Percentiles rank a stretch among this genome's conserved stretches.
phyloP scores from a whole-genome alignment of 2,888 invertebrate species.

The Zonitis immaculata region DNA sequence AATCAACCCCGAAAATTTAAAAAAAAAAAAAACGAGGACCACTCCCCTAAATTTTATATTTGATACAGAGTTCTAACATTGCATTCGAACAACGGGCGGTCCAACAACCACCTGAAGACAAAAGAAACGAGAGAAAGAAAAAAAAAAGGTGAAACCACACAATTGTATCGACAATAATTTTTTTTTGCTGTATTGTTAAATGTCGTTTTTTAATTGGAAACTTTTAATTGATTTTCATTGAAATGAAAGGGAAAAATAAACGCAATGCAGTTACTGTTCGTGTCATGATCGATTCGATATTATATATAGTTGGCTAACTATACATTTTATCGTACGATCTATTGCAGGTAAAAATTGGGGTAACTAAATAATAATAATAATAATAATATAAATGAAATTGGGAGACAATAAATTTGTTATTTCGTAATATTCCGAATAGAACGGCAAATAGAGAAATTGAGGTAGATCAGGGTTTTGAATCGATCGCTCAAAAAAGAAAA shows the following conservation, averaged over 20 bases:
- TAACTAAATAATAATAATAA: too few species aligned
- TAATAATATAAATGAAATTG: too few species aligned
- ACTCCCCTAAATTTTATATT: constrained; percentile 38
- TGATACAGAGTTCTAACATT: constrained; percentile 37
- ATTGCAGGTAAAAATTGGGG: constrained; percentile 38
- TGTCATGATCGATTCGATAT: constrained; percentile 42
- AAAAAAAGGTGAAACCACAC: constrained; percentile 14
- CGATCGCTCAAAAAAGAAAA: too few species aligned
- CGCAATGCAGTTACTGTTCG: constrained; percentile 36
- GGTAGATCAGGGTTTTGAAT: not conserved
- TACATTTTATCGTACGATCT: too few species aligned
- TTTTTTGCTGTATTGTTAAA: too few species aligned
- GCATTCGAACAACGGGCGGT: constrained; percentile 37
- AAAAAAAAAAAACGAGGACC: too few species aligned
- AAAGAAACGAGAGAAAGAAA: constrained; percentile 8
- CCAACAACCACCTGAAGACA: constrained; percentile 16
- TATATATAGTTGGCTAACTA: too few species aligned
- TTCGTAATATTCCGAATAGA: too few species aligned
- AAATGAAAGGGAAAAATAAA: constrained; percentile 6
- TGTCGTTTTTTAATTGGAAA: not conserved
- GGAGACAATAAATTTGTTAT: too few species aligned
- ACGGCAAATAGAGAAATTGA: not conserved
- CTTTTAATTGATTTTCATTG: not conserved
- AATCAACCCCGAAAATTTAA: constrained; percentile 35
- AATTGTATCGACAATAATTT: constrained; percentile 1